Evolutionary conservation across 2,113 vertebrate species (phyloP), one percentile per base, ranked within the genome.

Genomic region (Clarias magur): DNA sequence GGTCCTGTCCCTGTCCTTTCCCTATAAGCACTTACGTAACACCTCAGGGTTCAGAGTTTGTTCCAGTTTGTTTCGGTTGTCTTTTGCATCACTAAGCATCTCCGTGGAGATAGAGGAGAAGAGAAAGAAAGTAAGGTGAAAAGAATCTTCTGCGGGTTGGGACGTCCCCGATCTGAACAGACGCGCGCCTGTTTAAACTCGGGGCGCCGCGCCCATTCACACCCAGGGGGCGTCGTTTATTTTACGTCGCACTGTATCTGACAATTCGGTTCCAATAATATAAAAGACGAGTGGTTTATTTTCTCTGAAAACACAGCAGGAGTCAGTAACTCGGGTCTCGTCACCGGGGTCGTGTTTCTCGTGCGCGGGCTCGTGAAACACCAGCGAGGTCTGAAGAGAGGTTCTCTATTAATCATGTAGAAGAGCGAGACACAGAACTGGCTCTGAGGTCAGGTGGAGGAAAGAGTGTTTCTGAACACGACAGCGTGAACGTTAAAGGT

Each of bases 71-170:
- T 7, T 68, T 17, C 13, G 30, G 4, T 70, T 70, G 17, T 68
- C 15, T 7, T 27, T 19, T 0, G 3, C 17, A 48, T 25, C 38
- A 34, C 19, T 3, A 87, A 19, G 83, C 85, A 56, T 92, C 89
- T 7, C 89, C 90, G 72, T 86, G 83, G 87, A 83, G 65, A 70
- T 54, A 73, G 42, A 90, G 84, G 42, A 81, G 57, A 21, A 27
- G 19, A 30, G 34, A 79, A 27, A 19, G 59, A 42, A 80, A n/a
- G 27, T 23, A 8, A 68, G 27, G 65, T 48, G 23, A 59, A 68
- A 42, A 56, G 27, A 85, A 21, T 75, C 38, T 48, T 23, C 72
- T 25, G 19, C 3, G 9, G 25, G 34, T 15, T 19, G 10, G 34
- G 34, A 54, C 13, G 73, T 76, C 23, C 11, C 11, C 11, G 21